Conservation (phyloP, 2,797 vertebrate species). For the Melanotaenia trifasciata region DNA sequence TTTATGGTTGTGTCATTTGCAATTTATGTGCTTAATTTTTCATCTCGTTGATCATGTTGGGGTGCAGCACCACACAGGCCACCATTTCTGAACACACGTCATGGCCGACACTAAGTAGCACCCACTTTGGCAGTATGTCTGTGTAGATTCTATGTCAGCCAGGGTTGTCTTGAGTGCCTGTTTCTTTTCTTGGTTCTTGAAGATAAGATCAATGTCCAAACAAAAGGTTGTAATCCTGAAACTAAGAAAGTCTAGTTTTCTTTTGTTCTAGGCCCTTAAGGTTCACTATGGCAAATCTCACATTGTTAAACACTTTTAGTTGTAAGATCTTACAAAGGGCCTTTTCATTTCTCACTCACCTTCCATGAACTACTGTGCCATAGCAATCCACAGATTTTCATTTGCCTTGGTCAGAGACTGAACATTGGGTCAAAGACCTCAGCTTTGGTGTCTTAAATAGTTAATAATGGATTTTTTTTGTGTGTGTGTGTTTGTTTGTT, state of each 20-base stretch:
- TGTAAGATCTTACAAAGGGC: neutral
- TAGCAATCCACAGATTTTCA: neutral
- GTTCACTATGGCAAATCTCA: neutral
- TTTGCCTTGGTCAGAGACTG: too few relatives aligned
- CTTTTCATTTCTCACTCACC: neutral
- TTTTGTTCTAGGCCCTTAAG: neutral
- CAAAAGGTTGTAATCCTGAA: neutral
- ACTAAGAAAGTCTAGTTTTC: neutral
- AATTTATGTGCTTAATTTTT: neutral
- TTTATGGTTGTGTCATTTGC: neutral
- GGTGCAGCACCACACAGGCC: neutral
- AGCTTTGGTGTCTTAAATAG: neutral
- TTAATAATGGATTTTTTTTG: neutral
- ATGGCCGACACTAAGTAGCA: neutral
- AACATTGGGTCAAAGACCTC: neutral
- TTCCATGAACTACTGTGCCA: neutral
- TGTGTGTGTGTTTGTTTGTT: too few relatives aligned
- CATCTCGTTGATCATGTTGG: neutral
- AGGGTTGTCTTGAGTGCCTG: neutral
- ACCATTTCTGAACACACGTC: too few relatives aligned
- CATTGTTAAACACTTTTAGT: neutral
- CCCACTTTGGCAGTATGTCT: neutral
- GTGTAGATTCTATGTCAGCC: neutral
- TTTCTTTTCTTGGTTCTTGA: neutral
- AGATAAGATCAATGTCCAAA: neutral